Percentiles rank a stretch among this genome's conserved stretches.
Conservation (phyloP, 2,888 invertebrate species). For the Ephialtes manifestator region DNA sequence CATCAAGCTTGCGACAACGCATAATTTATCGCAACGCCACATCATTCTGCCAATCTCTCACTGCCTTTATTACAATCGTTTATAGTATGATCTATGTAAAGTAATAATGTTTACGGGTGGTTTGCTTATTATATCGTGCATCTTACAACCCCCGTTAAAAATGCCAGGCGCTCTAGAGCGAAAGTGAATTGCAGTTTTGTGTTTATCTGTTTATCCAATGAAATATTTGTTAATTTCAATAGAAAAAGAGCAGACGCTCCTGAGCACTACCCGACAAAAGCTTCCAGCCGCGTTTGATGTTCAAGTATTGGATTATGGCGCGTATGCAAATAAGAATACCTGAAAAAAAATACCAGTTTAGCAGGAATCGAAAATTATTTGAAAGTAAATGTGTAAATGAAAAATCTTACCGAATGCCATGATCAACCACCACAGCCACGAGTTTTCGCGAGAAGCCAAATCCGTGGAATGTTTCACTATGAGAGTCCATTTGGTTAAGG, state of each 20-base stretch:
- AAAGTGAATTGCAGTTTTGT: conserved; percentile 58
- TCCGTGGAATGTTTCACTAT: conserved; percentile 97
- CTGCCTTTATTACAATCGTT: conserved; percentile 37
- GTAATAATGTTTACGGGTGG: conserved; percentile 59
- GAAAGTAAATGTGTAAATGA: neutral
- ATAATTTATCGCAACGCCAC: conserved; percentile 4
- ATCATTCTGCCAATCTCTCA: neutral
- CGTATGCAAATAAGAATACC: conserved; percentile 95
- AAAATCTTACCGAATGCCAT: conserved; percentile 93
- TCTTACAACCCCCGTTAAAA: conserved; percentile 80
- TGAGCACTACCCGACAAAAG: conserved; percentile 94
- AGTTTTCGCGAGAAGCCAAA: conserved; percentile 94
- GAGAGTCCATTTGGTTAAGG: conserved; percentile 97
- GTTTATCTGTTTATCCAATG: conserved; percentile 31
- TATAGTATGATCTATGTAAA: conserved; percentile 64
- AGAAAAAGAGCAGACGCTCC: conserved; percentile 95
- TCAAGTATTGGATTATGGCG: conserved; percentile 95
- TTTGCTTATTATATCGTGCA: conserved; percentile 71
- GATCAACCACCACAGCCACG: conserved; percentile 97
- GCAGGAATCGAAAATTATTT: conserved; percentile 6
- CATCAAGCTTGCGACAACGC: conserved; percentile 1
- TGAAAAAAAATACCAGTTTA: conserved; percentile 84
- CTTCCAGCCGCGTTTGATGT: conserved; percentile 96
- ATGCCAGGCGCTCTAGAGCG: conserved; percentile 81
- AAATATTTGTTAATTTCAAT: conserved; percentile 86